These are phyloP conservation scores for Psylliodes chrysocephalus DNA, from an alignment of 2,888 invertebrate species.

Conservation along the genomic window DNA sequence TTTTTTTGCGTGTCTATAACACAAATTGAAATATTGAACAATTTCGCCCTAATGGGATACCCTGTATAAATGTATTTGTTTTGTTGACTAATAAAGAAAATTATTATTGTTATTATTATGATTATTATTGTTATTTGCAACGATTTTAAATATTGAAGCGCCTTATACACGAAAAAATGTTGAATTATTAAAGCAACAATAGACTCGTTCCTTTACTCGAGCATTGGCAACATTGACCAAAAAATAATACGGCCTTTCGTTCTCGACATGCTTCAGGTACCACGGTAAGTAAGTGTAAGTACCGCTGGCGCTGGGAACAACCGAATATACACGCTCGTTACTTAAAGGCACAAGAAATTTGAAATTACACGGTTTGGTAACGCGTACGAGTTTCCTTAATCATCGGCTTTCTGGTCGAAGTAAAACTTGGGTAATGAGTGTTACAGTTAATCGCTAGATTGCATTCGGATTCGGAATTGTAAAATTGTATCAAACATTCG, in stretches of 20 bases:
- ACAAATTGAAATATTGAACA: no score
- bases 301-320: constrained; percentile 38
- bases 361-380: constrained; percentile 39
- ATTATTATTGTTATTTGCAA: no score
- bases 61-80: no score
- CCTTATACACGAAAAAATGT: no score
- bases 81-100: no score
- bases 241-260: constrained; percentile 17
- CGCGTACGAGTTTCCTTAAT: constrained; percentile 31
- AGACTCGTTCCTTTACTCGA: no score
- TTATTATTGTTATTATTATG: no score
- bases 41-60: no score
- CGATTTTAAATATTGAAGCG: no score
- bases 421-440: constrained; percentile 21
- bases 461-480: not conserved
- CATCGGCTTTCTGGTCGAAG: constrained; percentile 18
- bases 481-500: not conserved
- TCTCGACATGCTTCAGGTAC: constrained; percentile 34
- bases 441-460: constrained; percentile 24
- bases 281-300: constrained; percentile 27
- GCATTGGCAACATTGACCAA: constrained; percentile 12
- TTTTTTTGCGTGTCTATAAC: no score
- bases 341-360: constrained; percentile 28
- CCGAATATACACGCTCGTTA: constrained; percentile 36
- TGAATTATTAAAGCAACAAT: no score